Conservation (phyloP, 2,113 vertebrate species). For the Acrocephalus arundinaceus region DNA sequence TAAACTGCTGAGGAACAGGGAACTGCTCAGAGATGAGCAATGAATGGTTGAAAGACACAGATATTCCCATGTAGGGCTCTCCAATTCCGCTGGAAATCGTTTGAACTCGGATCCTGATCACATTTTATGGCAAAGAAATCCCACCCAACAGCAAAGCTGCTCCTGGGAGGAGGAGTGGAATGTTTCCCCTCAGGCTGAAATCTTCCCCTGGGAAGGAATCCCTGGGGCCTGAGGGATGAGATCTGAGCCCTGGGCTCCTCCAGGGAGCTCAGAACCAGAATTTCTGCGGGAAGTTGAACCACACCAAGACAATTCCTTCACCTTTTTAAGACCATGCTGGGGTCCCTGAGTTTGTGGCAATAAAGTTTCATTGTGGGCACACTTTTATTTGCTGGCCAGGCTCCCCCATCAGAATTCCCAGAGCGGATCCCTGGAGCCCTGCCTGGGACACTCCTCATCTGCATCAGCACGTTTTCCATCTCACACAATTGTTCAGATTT, state of each 20-base stretch:
- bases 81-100: background rate
- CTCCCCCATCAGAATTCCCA: rapidly evolving
- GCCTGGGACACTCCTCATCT: background rate
- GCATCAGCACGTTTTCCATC: background rate
- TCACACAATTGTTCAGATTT: background rate
- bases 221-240: too few species aligned
- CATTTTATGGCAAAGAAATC: background rate
- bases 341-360: background rate
- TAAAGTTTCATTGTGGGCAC: rapidly evolving
- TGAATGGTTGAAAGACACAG: background rate
- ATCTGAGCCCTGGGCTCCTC: rapidly evolving
- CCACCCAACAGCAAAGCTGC: background rate
- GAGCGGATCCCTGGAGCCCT: rapidly evolving
- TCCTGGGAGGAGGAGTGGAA: background rate
- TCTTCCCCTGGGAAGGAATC: background rate
- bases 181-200: background rate
- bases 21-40: background rate
- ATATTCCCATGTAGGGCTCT: rapidly evolving
- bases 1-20: background rate
- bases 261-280: rapidly evolving
- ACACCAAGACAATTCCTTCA: background rate
- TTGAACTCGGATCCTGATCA: rapidly evolving
- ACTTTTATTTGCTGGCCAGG: rapidly evolving
- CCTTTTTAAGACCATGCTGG: rapidly evolving
- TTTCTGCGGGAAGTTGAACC: background rate